Conservation (phyloP, 2,797 vertebrate species). For the Lacerta viridis region DNA sequence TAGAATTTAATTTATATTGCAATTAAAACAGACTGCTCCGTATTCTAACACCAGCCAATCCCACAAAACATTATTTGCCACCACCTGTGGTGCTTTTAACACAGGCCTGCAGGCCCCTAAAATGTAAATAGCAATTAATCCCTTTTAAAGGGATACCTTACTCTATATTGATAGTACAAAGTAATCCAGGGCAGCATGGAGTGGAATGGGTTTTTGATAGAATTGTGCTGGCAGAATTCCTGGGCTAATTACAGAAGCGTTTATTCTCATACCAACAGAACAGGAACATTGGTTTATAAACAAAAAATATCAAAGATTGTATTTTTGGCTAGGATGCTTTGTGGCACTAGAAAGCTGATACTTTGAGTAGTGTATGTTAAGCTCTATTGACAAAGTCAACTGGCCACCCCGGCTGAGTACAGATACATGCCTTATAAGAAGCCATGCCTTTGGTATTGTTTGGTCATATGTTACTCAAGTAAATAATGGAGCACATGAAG, state of each 20-base stretch:
- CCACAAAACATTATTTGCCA: conserved; percentile 9
- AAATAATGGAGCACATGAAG: background rate
- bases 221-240: background rate
- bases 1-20: background rate
- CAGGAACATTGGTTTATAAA: background rate
- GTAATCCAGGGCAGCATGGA: background rate
- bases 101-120: background rate
- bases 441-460: background rate
- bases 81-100: background rate
- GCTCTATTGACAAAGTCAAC: background rate
- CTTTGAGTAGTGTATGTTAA: background rate
- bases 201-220: background rate
- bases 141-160: background rate
- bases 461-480: background rate
- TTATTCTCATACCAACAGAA: background rate
- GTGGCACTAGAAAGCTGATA: background rate
- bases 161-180: background rate
- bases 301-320: background rate
- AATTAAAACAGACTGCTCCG: background rate
- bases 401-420: too few species aligned
- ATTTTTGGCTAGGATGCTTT: background rate
- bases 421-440: background rate
- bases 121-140: conserved; percentile 9
- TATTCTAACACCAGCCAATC: background rate
- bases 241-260: background rate